A percentile compares a stretch with the other conserved stretches of the same genome.
These are phyloP conservation scores for Andrena marginata DNA, from an alignment of 2,888 invertebrate genomes.

Conservation along the genomic window DNA sequence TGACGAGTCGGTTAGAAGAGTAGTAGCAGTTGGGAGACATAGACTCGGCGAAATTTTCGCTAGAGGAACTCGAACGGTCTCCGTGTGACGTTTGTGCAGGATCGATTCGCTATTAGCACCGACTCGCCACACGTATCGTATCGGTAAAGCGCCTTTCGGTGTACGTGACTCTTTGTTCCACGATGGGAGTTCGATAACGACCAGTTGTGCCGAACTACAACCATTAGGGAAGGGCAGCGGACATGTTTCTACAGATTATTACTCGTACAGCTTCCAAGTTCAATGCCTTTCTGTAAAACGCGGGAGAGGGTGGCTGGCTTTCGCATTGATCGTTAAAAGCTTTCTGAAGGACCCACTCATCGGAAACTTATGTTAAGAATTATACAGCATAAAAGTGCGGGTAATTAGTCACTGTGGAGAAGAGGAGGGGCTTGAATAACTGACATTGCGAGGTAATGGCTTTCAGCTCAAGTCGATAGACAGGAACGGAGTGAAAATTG, in stretches of 20 bases:
- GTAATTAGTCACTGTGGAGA: too few species aligned
- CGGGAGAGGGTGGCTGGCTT: not conserved
- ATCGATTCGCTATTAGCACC: slow-evolving; percentile 15
- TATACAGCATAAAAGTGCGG: too few species aligned
- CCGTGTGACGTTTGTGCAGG: not conserved
- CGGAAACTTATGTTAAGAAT: too few species aligned
- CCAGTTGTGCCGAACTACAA: not conserved
- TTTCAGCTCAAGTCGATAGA: too few species aligned
- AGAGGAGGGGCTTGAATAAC: too few species aligned
- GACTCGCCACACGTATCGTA: slow-evolving; percentile 55
- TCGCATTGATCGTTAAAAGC: not conserved
- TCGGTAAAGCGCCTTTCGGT: not conserved
- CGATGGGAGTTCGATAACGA: not conserved
- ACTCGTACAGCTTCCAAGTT: not conserved
- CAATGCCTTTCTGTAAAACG: not conserved
- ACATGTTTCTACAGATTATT: not conserved
- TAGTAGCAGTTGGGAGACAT: not conserved
- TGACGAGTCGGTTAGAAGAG: not conserved
- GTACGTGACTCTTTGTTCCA: slow-evolving; percentile 16
- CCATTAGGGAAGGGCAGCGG: not conserved
- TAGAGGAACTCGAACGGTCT: not conserved
- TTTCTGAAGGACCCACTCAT: not conserved
- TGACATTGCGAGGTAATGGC: too few species aligned
- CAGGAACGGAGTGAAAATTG: too few species aligned
- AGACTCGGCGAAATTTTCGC: not conserved